Evolutionary conservation across 2,113 vertebrate species (phyloP).

Genomic region (Columba livia): DNA sequence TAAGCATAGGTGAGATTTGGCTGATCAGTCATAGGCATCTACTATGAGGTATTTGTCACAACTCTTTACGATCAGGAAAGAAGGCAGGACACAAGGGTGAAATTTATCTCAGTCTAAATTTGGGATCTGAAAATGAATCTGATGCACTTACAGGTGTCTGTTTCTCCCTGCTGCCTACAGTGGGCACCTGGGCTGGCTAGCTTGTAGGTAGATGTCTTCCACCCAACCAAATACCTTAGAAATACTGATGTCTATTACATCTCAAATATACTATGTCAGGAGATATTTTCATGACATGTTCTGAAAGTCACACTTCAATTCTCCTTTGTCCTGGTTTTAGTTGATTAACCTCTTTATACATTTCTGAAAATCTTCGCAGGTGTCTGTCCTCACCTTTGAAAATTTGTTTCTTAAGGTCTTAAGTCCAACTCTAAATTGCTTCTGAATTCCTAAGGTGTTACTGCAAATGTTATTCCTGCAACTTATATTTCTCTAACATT

Average conservation of each 20-base stretch:
- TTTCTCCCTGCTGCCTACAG: not conserved
- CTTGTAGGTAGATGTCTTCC: not conserved
- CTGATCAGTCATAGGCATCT: not conserved
- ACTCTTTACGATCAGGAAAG: not conserved
- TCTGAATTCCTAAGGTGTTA: not conserved
- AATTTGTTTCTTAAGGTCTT: not conserved
- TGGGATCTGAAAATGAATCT: not conserved
- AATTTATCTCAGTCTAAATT: not conserved
- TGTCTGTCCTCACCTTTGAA: not conserved
- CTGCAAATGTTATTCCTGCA: not conserved
- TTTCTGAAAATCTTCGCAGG: not conserved
- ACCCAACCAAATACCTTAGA: not conserved
- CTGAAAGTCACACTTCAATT: not conserved
- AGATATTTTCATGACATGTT: not conserved
- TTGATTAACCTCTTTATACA: not conserved
- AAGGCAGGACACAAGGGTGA: not conserved
- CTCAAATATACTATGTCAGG: not conserved
- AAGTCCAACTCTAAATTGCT: not conserved
- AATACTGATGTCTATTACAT: not conserved
- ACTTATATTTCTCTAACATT: not conserved
- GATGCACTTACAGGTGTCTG: not conserved
- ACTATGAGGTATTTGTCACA: not conserved
- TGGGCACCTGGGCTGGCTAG: not conserved
- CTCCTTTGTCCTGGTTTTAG: not conserved
- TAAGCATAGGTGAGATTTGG: rapidly evolving